A percentile compares a stretch with the other conserved stretches of the same genome.
Evolutionary conservation across 2,888 invertebrate genomes (phyloP).

Genomic region (Tholera decimalis): DNA sequence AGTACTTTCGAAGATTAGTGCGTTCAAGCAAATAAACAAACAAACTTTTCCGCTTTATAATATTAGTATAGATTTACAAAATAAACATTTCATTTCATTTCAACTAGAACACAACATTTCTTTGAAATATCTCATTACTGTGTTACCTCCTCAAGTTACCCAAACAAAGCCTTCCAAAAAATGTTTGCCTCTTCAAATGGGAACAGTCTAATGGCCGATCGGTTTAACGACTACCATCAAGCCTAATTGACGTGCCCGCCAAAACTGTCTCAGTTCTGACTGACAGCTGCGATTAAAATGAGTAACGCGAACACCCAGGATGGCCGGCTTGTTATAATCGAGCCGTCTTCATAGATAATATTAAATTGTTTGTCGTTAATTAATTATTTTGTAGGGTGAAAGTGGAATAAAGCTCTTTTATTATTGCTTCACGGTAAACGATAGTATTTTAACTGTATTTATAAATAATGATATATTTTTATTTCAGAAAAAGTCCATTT

Average conservation of each 20-base stretch:
- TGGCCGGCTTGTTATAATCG: slow-evolving; percentile 42
- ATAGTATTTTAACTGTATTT: not conserved
- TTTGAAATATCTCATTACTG: not conserved
- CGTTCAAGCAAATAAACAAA: no score
- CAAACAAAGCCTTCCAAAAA: slow-evolving; percentile 23
- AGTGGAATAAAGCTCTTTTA: not conserved
- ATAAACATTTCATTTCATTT: no score
- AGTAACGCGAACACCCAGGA: slow-evolving; percentile 37
- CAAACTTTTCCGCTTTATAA: no score
- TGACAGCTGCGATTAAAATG: slow-evolving; percentile 57
- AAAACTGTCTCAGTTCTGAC: slow-evolving; percentile 52
- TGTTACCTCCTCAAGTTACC: slow-evolving; percentile 9
- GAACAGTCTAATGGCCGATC: slow-evolving; percentile 44
- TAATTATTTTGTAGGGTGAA: not conserved
- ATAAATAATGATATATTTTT: no score
- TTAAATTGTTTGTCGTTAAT: slow-evolving; percentile 44
- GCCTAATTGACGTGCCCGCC: slow-evolving; percentile 56
- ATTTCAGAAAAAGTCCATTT: no score
- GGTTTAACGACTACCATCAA: slow-evolving; percentile 52
- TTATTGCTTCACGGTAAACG: not conserved
- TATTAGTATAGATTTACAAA: no score
- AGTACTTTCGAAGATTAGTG: no score
- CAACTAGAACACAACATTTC: no score
- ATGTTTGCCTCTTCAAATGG: slow-evolving; percentile 5
- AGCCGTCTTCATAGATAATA: slow-evolving; percentile 33